Base-by-base conservation (phyloP, 1,140 invertebrate species). In the Manduca sexta region DNA sequence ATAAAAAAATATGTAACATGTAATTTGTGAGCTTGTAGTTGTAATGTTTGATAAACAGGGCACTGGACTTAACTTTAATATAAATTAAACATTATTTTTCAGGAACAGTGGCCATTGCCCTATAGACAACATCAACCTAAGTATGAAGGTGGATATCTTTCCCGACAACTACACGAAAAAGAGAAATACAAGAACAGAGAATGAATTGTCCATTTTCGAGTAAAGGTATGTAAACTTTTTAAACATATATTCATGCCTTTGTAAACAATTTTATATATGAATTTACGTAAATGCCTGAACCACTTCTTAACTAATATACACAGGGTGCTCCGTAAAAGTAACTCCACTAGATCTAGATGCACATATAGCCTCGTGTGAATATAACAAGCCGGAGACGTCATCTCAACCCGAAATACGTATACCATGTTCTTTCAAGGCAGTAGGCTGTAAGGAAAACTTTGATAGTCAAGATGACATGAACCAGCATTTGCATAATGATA, bases 141-240 rank as follows among this genome's bases (percentile, higher is more conserved):
- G 89, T 40, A 87, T 86, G 52, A 91, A 92, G 33, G 89, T 85
- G 11, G 93, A 95, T 75, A 87, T 96, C 45, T 97, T 95, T 72
- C 91, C 93, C 3, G 95, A 97, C 74, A 94, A 95, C 72, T 96
- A 92, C 68, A 96, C 94, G 0, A 91, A n/a, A 93, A 57, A 85
- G 95, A 58, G 95, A 97, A 84, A 97, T 97, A 71, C 90, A 92
- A 17, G 91, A 93, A 64, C 91, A 92, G 41, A 86, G 88, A 61
- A 90, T 92, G 41, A 90, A 90, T 31, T 96, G 94, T 74, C 89
- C 89, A 1, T 95, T 93, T 83, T 87, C 89, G 46, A 82, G 89
- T 56, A 89, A 93, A 69, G 93, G 79, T 81, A 47, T 2, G 4
- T 26, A 26, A 5, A 1, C 21, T 5, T 26, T 26, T 26, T 26